Conservation (phyloP, 2,113 vertebrate genomes). For the Ictalurus furcatus region DNA sequence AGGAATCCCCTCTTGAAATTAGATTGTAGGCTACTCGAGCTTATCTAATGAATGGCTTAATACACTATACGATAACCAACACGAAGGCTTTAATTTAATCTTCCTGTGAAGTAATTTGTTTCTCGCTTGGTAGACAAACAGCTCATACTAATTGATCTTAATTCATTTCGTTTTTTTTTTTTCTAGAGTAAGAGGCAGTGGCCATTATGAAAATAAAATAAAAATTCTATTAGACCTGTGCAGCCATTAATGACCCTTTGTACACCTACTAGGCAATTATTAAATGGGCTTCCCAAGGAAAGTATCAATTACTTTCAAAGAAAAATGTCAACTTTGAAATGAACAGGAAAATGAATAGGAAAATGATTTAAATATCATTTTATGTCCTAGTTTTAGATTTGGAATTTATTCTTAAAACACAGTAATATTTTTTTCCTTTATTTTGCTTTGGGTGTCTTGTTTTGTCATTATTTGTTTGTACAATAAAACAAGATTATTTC, state of each 20-base stretch:
- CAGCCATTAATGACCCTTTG: not conserved
- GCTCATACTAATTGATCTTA: slow-evolving; percentile 16
- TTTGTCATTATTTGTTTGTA: not conserved
- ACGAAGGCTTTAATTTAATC: slow-evolving; percentile 68
- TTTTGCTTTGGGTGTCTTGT: not conserved
- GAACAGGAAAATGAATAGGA: not conserved
- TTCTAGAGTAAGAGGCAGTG: not conserved
- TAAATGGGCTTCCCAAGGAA: not conserved
- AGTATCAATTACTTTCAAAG: not conserved
- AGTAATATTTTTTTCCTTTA: not conserved
- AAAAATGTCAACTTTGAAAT: not conserved
- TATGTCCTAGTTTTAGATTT: not conserved
- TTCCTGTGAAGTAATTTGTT: slow-evolving; percentile 45
- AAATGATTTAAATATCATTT: not conserved
- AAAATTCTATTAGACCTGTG: not conserved
- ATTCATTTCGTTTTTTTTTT: slow-evolving; percentile 1
- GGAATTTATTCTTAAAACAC: not conserved
- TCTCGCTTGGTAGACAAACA: slow-evolving; percentile 22
- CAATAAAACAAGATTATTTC: not conserved
- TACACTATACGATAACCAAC: slow-evolving; percentile 67
- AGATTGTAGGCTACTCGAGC: slow-evolving; percentile 64
- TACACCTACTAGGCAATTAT: not conserved
- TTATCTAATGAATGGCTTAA: slow-evolving; percentile 69
- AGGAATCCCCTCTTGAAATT: slow-evolving; percentile 66
- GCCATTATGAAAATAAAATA: not conserved